Conservation (phyloP, 2,797 vertebrate genomes). For the Eulemur coronatus region DNA sequence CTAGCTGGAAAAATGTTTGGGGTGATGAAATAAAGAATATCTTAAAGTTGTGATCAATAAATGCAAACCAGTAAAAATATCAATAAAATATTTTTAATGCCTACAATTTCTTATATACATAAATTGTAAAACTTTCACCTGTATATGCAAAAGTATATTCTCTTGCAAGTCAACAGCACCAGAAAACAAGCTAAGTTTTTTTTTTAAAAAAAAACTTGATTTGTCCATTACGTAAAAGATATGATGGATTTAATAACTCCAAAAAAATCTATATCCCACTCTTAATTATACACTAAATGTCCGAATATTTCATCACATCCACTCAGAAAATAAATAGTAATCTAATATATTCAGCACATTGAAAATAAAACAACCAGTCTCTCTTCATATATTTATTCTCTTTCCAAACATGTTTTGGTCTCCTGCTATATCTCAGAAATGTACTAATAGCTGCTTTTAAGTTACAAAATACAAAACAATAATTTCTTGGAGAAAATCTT, state of each 20-base stretch:
- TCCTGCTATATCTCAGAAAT: conserved; percentile 84
- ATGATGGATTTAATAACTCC: conserved; percentile 80
- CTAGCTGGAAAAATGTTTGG: conserved; percentile 24
- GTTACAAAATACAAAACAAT: conserved; percentile 84
- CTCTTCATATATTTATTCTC: conserved; percentile 86
- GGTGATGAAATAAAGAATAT: conserved; percentile 10
- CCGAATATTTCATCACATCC: conserved; percentile 83
- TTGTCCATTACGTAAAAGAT: conserved; percentile 83
- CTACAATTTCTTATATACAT: conserved; percentile 86
- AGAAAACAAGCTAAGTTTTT: conserved; percentile 80
- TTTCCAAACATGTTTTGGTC: conserved; percentile 87
- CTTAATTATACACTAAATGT: conserved; percentile 81
- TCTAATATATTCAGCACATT: conserved; percentile 83
- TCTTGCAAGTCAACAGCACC: conserved; percentile 83
- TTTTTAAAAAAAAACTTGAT: conserved; percentile 77
- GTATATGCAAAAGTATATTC: conserved; percentile 83
- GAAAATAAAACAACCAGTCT: conserved; percentile 84
- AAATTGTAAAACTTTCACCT: conserved; percentile 83
- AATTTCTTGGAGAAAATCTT: conserved; percentile 83
- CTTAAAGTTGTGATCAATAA: conserved; percentile 70
- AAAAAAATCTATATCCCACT: conserved; percentile 73
- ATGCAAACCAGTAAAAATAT: conserved; percentile 81
- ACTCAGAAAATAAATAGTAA: conserved; percentile 87
- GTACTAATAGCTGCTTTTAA: conserved; percentile 82
- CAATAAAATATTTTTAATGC: conserved; percentile 84